phyloP scores from a whole-genome alignment of 1,140 invertebrate genomes.

The Drosophila dunni region DNA sequence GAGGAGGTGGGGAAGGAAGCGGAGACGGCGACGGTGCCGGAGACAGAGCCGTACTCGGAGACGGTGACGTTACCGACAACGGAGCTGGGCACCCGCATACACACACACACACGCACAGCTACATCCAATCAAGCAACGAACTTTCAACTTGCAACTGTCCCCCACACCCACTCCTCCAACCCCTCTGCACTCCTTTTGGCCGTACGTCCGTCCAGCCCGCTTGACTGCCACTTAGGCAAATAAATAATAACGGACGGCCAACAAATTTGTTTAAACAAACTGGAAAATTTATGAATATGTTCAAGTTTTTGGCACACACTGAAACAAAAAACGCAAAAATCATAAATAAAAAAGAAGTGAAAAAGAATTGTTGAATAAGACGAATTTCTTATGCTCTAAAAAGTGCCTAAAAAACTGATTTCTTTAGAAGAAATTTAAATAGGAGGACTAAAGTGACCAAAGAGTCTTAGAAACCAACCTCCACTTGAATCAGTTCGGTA shows the following conservation, averaged over 20 bases:
- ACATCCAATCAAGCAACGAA: conserved; percentile 70
- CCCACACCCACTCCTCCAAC: neutral
- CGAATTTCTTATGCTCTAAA: conserved; percentile 10
- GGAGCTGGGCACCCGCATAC: conserved; percentile 37
- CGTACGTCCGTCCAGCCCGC: neutral
- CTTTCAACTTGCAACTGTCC: conserved; percentile 37
- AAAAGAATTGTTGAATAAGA: conserved; percentile 9
- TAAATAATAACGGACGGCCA: conserved; percentile 70
- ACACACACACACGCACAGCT: conserved; percentile 28
- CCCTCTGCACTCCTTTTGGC: neutral
- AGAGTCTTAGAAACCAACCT: no score
- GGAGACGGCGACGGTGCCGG: neutral
- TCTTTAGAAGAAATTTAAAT: neutral
- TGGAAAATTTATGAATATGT: conserved; percentile 77
- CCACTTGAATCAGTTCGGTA: no score
- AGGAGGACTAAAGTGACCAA: no score
- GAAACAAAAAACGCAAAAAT: neutral
- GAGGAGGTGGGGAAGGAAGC: neutral
- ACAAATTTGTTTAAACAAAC: conserved; percentile 77
- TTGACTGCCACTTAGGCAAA: conserved; percentile 71
- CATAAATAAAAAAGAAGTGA: neutral
- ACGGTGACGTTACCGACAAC: conserved; percentile 1
- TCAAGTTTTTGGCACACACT: conserved; percentile 45
- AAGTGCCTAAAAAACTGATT: neutral
- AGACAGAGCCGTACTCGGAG: neutral